phyloP scores from a whole-genome alignment of 1,140 invertebrate species.

The Rhyzopertha dominica region DNA sequence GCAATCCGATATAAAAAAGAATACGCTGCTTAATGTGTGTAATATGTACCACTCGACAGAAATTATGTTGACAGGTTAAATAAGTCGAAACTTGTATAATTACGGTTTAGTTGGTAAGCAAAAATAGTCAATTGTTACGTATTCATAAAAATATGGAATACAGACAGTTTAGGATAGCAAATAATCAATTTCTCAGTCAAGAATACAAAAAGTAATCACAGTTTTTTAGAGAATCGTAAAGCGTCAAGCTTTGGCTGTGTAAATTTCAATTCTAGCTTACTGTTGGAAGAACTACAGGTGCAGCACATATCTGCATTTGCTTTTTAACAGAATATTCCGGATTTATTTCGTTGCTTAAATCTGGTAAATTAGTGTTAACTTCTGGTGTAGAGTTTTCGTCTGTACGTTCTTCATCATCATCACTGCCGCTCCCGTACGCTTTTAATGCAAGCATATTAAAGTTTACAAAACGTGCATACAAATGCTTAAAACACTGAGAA shows the following conservation, averaged over 20 bases:
- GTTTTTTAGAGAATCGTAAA: not conserved
- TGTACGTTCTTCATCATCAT: slow-evolving; percentile 43
- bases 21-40: not conserved
- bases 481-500: no score
- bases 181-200: not conserved
- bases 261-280: slow-evolving; percentile 49
- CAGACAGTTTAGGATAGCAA: slow-evolving; percentile 2
- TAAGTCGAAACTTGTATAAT: no score
- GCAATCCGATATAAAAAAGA: no score
- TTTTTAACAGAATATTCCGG: slow-evolving; percentile 46
- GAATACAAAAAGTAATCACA: no score
- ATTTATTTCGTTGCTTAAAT: no score
- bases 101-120: no score
- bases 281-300: slow-evolving; percentile 72
- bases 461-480: no score
- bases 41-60: not conserved
- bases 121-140: not conserved
- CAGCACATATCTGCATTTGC: slow-evolving; percentile 66
- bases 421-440: slow-evolving; percentile 61
- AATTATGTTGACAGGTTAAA: no score
- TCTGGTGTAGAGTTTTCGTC: slow-evolving; percentile 25
- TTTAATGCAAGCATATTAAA: slow-evolving; percentile 54
- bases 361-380: slow-evolving; percentile 8
- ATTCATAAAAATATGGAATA: not conserved
- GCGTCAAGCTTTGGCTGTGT: slow-evolving; percentile 5